A percentile compares a stretch with the other conserved stretches of the same genome.
phyloP scores from a whole-genome alignment of 2,797 vertebrate genomes.

The Thaleichthys pacificus region DNA sequence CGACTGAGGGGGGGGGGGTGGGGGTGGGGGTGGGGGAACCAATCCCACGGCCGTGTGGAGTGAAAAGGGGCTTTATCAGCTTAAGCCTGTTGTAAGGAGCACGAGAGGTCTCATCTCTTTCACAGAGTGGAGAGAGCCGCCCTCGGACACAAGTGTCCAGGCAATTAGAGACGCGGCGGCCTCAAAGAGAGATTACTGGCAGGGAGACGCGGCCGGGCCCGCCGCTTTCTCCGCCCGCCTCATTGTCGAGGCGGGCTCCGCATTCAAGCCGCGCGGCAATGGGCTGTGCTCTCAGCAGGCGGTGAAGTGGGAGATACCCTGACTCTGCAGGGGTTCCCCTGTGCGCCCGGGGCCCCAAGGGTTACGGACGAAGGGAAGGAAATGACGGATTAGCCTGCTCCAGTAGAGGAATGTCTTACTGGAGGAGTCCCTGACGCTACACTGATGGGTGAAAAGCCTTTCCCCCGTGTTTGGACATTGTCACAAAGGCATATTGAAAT shows the following conservation, averaged over 20 bases:
- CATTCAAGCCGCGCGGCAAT: constrained; percentile 34
- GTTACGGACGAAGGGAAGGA: constrained; percentile 18
- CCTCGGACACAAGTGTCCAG: constrained; percentile 68
- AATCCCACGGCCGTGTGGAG: constrained; percentile 62
- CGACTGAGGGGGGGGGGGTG: constrained; percentile 30
- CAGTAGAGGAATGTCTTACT: not conserved
- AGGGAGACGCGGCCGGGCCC: constrained; percentile 14
- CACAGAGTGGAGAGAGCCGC: constrained; percentile 53
- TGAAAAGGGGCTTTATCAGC: constrained; percentile 77
- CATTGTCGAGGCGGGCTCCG: constrained; percentile 35
- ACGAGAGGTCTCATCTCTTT: constrained; percentile 69
- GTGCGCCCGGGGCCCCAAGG: not conserved
- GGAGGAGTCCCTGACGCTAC: not conserved
- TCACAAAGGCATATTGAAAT: not conserved
- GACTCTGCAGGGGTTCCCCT: constrained; percentile 21
- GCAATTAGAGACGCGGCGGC: constrained; percentile 69
- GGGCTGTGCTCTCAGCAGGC: constrained; percentile 29
- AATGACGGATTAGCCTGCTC: constrained; percentile 21
- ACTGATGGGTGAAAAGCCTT: too few species aligned
- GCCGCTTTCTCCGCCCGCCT: constrained; percentile 28
- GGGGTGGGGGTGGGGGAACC: constrained; percentile 39
- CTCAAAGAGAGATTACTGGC: constrained; percentile 69
- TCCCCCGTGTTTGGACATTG: not conserved
- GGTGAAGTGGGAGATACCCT: constrained; percentile 25
- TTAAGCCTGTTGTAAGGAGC: constrained; percentile 77